These are phyloP conservation scores for Xylota segnis DNA, from an alignment of 2,888 invertebrate species.

Conservation along the genomic window DNA sequence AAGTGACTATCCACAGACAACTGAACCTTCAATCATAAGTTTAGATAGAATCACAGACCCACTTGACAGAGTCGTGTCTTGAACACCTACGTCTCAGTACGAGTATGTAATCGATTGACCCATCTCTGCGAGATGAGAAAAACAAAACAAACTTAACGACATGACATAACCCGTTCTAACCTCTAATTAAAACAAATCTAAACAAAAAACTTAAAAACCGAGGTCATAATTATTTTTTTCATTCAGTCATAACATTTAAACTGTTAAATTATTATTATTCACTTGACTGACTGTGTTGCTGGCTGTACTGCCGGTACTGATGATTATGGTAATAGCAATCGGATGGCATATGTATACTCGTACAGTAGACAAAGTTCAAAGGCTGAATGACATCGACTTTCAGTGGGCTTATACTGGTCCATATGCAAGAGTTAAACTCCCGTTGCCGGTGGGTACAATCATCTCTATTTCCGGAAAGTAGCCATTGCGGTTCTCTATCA, in stretches of 20 bases:
- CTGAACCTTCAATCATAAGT: too few species aligned
- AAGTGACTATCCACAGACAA: too few species aligned
- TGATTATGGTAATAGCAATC: slow-evolving; percentile 47
- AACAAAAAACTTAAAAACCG: slow-evolving; percentile 17
- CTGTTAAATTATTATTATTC: slow-evolving; percentile 45
- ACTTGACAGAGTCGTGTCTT: too few species aligned
- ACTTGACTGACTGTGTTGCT: slow-evolving; percentile 35
- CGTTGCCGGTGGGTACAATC: not conserved
- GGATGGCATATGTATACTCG: too few species aligned
- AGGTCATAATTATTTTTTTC: slow-evolving; percentile 57
- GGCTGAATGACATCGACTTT: slow-evolving; percentile 32
- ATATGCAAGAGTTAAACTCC: not conserved
- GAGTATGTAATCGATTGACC: too few species aligned
- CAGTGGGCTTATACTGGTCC: slow-evolving; percentile 30
- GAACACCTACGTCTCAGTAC: too few species aligned
- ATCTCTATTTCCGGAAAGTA: slow-evolving; percentile 9
- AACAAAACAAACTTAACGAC: slow-evolving; percentile 1
- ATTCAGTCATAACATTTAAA: slow-evolving; percentile 65
- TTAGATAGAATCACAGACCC: too few species aligned
- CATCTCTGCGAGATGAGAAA: too few species aligned
- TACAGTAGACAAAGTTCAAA: slow-evolving; percentile 37
- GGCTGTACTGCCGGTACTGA: slow-evolving; percentile 22
- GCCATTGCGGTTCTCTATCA: slow-evolving; percentile 22
- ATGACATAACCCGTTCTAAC: slow-evolving; percentile 14
- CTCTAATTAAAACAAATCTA: slow-evolving; percentile 21